Evolutionary conservation across 2,888 invertebrate species (phyloP), one percentile per base, ranked within the genome.

Genomic region (Herminia tarsipennalis): DNA sequence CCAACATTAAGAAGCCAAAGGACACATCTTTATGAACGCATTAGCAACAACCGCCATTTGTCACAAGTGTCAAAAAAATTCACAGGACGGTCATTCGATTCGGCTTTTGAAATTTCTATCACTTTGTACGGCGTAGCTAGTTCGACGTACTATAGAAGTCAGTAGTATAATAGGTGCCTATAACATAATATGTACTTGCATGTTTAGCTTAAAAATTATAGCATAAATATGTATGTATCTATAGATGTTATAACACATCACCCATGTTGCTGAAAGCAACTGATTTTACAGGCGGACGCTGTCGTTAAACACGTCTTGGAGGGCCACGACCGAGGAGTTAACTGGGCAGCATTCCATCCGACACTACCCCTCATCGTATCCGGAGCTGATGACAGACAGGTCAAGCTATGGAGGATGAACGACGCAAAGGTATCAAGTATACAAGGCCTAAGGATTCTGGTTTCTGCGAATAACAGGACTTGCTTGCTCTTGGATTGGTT

Each of bases 331-430:
- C 94, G 99, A 34, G 99, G 99, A 6, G 99, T 99, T 0, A 99
- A 99, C 91, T 99, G 99, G 99, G 99, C 98, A 0, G 94, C 96
- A 28, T 99, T 99, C 91, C 99, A 99, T 83, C 98, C 98, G 1
- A 95, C 95, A 0, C 91, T 99, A 66, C 99, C 99, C 0, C 92
- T 99, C 24, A 97, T 99, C 62, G 98, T 97, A 0, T 99, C 99
- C 0, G 99, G 98, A 0, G 99, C 99, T n/a, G 99, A 99, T 81
- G 99, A 99, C 86, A 93, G 99, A 8, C 97, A 98, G 78, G 96
- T 99, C 33, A 99, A 99, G 83, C 92, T 99, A 63, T 99, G 99
- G 99, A 93, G 99, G 54, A 98, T 98, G 98, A 99, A 98, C 78
- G 98, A 98, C 84, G 95, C 97, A n/a, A 97, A 97, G 92, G 94